Evolutionary conservation across 2,888 invertebrate species (phyloP).

Genomic region (Trypoxylon attenuatum): DNA sequence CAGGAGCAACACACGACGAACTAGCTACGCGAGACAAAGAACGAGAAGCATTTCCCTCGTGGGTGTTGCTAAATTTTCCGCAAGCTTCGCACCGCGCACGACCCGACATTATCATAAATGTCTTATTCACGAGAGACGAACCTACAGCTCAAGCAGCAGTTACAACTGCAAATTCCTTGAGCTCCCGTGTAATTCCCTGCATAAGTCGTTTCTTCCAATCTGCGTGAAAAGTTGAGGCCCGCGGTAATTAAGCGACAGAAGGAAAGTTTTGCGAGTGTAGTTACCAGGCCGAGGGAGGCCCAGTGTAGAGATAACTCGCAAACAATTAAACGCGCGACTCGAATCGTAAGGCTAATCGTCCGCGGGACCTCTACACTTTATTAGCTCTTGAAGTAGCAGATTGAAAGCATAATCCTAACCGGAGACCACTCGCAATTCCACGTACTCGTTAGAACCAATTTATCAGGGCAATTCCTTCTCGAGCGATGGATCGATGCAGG

Average conservation of each 20-base stretch:
- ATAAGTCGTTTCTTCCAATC: constrained; percentile 8
- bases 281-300: no score
- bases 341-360: neutral
- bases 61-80: constrained; percentile 46
- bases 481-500: neutral
- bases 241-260: constrained; percentile 17
- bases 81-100: constrained; percentile 24
- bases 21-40: neutral
- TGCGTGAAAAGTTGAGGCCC: constrained; percentile 13
- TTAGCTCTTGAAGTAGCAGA: no score
- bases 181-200: constrained; percentile 22
- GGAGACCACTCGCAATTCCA: no score
- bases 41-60: constrained; percentile 6
- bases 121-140: constrained; percentile 46
- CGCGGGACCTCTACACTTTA: neutral
- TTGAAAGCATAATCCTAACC: no score
- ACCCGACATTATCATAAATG: constrained; percentile 50
- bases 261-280: constrained; percentile 3
- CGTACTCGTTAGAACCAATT: no score
- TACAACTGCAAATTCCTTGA: constrained; percentile 27
- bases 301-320: no score
- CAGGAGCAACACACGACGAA: neutral
- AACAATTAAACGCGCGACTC: constrained; percentile 6
- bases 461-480: no score
- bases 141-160: constrained; percentile 4